These are phyloP conservation scores for Halcyon malimbica DNA, from an alignment of 2,113 vertebrate genomes.

Conservation along the genomic window DNA sequence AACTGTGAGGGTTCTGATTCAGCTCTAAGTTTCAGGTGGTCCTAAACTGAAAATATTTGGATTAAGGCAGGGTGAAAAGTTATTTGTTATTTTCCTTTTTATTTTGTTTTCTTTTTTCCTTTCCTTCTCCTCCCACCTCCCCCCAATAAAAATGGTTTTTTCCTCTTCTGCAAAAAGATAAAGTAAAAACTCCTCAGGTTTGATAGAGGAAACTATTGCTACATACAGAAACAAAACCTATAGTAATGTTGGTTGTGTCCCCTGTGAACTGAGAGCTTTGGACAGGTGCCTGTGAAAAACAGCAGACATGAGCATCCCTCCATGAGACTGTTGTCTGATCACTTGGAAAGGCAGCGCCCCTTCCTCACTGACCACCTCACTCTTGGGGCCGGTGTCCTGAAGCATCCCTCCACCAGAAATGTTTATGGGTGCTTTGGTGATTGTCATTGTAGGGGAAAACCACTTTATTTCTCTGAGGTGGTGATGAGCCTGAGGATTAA, in stretches of 20 bases:
- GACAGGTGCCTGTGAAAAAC: neutral
- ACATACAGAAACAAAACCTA: neutral
- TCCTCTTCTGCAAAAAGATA: neutral
- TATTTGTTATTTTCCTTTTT: too few relatives aligned
- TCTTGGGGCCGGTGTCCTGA: neutral
- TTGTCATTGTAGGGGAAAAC: neutral
- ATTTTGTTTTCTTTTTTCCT: neutral
- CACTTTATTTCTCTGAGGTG: neutral
- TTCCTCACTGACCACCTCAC: neutral
- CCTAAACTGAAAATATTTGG: neutral
- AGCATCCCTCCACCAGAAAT: neutral
- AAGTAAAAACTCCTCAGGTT: neutral
- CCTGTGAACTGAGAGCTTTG: neutral
- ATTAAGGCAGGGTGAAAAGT: neutral
- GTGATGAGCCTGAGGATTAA: neutral
- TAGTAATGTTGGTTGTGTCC: neutral
- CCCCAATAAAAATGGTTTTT: neutral
- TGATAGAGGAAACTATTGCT: neutral
- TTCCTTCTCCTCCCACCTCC: neutral
- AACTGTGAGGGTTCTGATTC: neutral
- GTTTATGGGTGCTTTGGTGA: neutral
- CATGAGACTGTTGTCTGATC: neutral
- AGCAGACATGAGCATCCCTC: neutral
- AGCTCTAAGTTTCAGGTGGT: neutral
- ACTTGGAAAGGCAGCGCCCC: neutral